Percentiles rank a stretch among this genome's conserved stretches.
Evolutionary conservation across 2,113 vertebrate genomes (phyloP).

Genomic region (Brachypteracias leptosomus): DNA sequence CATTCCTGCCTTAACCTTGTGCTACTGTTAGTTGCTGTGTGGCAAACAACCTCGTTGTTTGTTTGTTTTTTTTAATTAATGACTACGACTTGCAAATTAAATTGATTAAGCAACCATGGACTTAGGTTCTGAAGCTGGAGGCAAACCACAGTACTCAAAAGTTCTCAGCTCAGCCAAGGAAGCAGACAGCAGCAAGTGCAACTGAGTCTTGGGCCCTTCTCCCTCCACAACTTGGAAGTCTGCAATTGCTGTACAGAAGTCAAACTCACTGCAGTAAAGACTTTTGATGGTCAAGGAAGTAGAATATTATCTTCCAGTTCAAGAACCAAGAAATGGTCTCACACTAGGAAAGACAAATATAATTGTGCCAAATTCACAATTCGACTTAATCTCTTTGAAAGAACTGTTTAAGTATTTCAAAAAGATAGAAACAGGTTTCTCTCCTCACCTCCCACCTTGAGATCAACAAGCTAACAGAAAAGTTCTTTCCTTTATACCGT

Average conservation of each 20-base stretch:
- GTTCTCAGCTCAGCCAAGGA: neutral
- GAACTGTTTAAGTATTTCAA: neutral
- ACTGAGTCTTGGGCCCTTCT: neutral
- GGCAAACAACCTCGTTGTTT: neutral
- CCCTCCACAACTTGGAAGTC: neutral
- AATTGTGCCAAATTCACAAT: neutral
- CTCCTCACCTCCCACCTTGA: neutral
- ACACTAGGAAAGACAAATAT: neutral
- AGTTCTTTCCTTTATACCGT: neutral
- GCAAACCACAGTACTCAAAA: neutral
- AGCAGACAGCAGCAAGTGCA: neutral
- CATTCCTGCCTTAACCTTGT: neutral
- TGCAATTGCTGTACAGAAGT: neutral
- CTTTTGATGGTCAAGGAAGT: neutral
- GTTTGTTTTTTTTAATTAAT: too few relatives aligned
- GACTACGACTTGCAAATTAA: neutral
- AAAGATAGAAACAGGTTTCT: neutral
- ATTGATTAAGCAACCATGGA: neutral
- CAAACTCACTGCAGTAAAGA: neutral
- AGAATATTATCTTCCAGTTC: neutral
- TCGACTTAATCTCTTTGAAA: neutral
- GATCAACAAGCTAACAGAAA: neutral
- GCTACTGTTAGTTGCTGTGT: neutral
- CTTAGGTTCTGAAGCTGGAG: neutral
- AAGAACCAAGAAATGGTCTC: neutral